phyloP scores from a whole-genome alignment of 2,113 vertebrate genomes.

The Regulus satrapa region DNA sequence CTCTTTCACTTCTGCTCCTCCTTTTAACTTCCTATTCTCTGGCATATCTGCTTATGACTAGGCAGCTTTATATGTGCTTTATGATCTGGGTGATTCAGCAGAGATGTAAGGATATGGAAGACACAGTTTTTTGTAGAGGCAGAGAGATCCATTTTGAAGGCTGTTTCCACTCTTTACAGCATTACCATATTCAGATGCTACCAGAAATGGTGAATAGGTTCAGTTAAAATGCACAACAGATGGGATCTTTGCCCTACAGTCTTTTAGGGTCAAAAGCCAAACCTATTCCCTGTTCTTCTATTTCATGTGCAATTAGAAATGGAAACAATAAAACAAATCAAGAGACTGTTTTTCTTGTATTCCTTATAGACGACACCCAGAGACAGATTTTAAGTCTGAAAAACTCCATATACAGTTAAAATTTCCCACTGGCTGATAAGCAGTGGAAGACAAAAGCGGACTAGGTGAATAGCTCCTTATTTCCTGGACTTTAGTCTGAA shows the following conservation, averaged over 20 bases:
- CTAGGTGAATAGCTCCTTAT: neutral
- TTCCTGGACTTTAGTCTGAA: constrained; percentile 14
- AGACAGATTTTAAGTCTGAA: neutral
- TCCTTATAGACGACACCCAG: neutral
- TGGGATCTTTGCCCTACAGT: constrained; percentile 37
- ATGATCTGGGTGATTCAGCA: neutral
- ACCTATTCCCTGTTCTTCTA: neutral
- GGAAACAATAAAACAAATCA: constrained; percentile 6
- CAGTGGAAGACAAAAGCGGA: neutral
- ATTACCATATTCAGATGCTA: neutral
- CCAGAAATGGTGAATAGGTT: neutral
- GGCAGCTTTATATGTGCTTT: neutral
- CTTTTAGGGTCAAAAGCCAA: constrained; percentile 6
- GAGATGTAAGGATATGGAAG: neutral
- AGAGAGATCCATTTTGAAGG: neutral
- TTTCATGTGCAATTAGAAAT: constrained; percentile 1
- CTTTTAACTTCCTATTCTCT: neutral
- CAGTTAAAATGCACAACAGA: constrained; percentile 36
- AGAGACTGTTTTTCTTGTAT: neutral
- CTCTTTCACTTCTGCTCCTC: neutral
- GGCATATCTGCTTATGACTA: neutral
- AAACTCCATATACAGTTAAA: neutral
- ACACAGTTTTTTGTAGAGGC: neutral
- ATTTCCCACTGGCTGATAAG: neutral
- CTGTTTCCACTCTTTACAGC: neutral